Evolutionary conservation across 2,888 invertebrate genomes (phyloP), one percentile per base, ranked within the genome.

Genomic region (Trilocha varians): DNA sequence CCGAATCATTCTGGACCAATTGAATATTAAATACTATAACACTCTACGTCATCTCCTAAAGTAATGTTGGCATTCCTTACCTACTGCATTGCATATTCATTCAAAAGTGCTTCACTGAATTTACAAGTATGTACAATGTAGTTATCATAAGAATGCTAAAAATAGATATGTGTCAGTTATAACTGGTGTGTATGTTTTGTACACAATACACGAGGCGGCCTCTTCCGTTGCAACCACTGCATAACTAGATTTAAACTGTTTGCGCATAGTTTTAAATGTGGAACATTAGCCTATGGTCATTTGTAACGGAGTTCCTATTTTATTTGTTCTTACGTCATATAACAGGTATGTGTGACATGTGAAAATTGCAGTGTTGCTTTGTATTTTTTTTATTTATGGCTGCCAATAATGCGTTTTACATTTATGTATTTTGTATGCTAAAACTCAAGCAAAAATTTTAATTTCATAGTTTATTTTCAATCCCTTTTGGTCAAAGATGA

Each of bases 201-300:
- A 65, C 59, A 73, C 75, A 73, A 73, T 70, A 66, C 68, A 60
- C 61, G 68, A 69, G 69, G 73, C 64, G 77, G 70, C 66, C 66
- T 64, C 67, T 77, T 78, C 78, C 78, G 77, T 52, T 70, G 65
- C 66, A 25, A 25, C 25, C 11, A 25, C 11, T 25, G 25, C 25
- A 25, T 11, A 25, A 35, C 39, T 42, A 44, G 44, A 43, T 13
- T 33, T 16, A 16, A 39, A 13, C 13, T 32, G 25, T 9, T 9
- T 25, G 25, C 11, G 11, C 6, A 25, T 25, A 25, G 11, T 25
- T 9, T 25, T 25, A 25, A 2, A 25, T 11, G 25, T 25, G 11
- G 25, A 25, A 25, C 1, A 25, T 25, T 25, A 11, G 11, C 11
- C 11, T 11, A 9, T 25, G 11, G 6, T 3, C 3, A 25, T 25